Evolutionary conservation across 2,113 vertebrate species (phyloP).

Genomic region (Apus apus): DNA sequence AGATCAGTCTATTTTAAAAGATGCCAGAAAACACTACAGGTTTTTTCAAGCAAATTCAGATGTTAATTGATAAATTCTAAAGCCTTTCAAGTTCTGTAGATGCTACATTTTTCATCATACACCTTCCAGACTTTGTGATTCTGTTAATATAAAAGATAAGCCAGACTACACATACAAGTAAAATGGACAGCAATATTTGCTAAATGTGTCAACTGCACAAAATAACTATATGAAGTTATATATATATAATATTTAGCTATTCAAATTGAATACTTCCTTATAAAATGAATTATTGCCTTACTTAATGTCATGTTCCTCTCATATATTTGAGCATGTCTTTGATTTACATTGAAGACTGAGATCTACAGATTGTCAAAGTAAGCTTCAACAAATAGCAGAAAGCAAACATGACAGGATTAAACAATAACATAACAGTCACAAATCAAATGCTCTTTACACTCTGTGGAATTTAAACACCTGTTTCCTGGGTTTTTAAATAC

Average conservation of each 20-base stretch:
- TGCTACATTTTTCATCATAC: background rate
- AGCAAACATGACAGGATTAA: background rate
- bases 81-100: background rate
- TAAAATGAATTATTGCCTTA: background rate
- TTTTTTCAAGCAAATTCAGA: background rate
- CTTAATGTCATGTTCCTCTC: background rate
- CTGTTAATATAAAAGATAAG: background rate
- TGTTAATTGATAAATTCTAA: background rate
- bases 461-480: background rate
- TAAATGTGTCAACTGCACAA: background rate
- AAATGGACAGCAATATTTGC: background rate
- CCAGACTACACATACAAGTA: background rate
- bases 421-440: background rate
- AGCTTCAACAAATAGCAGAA: background rate
- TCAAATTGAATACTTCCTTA: background rate
- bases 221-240: background rate
- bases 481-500: background rate
- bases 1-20: background rate
- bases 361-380: background rate
- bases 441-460: background rate
- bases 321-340: background rate
- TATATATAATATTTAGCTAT: background rate
- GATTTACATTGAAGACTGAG: background rate
- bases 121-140: background rate
- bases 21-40: background rate